These are phyloP conservation scores for Sarcophilus harrisii DNA, from an alignment of 2,797 vertebrate genomes.

Conservation along the genomic window DNA sequence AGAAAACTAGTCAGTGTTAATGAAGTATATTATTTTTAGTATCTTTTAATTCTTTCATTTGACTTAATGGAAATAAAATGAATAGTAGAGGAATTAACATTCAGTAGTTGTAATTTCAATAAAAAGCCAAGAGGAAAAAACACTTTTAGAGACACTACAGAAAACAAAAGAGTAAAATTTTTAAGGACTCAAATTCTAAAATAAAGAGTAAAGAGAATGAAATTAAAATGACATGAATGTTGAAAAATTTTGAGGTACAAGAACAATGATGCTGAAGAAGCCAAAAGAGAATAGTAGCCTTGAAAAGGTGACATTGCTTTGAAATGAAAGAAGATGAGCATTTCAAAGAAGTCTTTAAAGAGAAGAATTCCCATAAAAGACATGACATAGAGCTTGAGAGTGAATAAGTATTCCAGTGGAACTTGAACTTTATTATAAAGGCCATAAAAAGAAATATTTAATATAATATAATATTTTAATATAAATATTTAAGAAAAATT, in stretches of 20 bases:
- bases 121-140: constrained; percentile 32
- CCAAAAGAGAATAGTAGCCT: constrained; percentile 33
- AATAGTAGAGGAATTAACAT: constrained; percentile 34
- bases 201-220: constrained; percentile 40
- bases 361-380: neutral
- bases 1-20: constrained; percentile 5
- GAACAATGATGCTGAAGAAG: constrained; percentile 46
- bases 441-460: neutral
- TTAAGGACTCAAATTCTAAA: constrained; percentile 30
- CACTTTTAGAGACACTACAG: constrained; percentile 26
- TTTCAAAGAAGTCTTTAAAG: constrained; percentile 14
- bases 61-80: constrained; percentile 33
- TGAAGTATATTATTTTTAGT: neutral
- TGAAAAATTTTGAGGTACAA: constrained; percentile 11
- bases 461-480: too few relatives aligned
- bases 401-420: neutral
- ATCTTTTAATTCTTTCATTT: constrained; percentile 45
- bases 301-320: constrained; percentile 18
- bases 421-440: neutral
- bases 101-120: constrained; percentile 14
- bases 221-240: constrained; percentile 36
- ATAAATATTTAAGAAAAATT: neutral
- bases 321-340: constrained; percentile 4
- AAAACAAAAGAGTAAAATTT: constrained; percentile 29
- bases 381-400: neutral